A percentile compares a stretch with the other conserved stretches of the same genome.
Conservation (phyloP, 2,888 invertebrate genomes). For the Lasioglossum marginatum region DNA sequence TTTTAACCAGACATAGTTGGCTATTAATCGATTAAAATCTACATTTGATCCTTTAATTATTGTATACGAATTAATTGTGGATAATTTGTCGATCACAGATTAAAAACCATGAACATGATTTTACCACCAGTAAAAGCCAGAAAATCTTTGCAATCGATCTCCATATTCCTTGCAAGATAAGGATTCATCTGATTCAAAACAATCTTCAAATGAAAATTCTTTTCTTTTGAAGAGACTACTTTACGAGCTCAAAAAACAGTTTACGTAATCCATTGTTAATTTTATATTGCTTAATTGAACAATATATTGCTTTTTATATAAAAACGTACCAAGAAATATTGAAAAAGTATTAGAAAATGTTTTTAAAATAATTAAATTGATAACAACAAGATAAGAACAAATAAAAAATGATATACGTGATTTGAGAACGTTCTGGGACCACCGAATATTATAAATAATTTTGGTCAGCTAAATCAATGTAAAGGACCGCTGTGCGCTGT, state of each 20-base stretch:
- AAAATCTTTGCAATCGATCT: no score
- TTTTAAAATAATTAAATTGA: background rate
- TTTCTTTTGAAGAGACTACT: no score
- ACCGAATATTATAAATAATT: background rate
- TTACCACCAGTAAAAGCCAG: no score
- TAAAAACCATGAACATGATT: background rate
- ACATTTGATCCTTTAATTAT: background rate
- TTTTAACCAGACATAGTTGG: background rate
- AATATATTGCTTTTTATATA: background rate
- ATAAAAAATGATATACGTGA: background rate
- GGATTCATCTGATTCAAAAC: no score
- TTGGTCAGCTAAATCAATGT: background rate
- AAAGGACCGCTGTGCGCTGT: background rate
- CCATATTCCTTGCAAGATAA: no score
- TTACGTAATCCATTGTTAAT: background rate
- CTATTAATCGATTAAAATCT: background rate
- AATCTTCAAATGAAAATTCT: no score
- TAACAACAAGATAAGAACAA: no score
- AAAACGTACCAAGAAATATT: background rate
- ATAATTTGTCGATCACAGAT: background rate
- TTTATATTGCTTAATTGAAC: background rate
- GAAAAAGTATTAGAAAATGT: background rate
- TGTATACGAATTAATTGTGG: background rate
- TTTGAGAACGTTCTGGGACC: background rate
- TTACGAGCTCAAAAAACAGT: background rate